Evolutionary conservation across 1,140 invertebrate genomes (phyloP).

Genomic region (Varroa destructor): DNA sequence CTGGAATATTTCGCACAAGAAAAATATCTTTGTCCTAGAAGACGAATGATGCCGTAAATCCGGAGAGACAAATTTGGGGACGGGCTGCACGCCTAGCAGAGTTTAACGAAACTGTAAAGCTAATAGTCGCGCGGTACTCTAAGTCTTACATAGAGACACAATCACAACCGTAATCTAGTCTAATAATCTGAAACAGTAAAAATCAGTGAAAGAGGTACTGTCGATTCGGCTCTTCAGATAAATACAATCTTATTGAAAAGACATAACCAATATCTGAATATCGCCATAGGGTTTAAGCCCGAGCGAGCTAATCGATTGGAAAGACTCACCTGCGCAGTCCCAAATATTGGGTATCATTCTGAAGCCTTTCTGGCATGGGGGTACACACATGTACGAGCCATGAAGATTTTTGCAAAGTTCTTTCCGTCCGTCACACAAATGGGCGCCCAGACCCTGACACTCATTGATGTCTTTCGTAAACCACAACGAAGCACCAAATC

Average conservation of each 20-base stretch:
- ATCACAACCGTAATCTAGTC: too few species aligned
- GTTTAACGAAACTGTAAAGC: too few species aligned
- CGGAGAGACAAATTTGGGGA: not conserved
- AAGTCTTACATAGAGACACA: too few species aligned
- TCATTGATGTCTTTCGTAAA: not conserved
- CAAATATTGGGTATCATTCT: not conserved
- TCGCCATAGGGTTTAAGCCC: not conserved
- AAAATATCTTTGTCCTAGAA: not conserved
- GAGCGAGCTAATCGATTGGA: not conserved
- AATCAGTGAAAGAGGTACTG: too few species aligned
- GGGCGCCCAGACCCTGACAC: not conserved
- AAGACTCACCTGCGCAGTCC: conserved; percentile 10
- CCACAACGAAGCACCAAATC: too few species aligned
- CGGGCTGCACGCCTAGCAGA: not conserved
- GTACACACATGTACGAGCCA: conserved; percentile 17
- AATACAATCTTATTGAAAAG: too few species aligned
- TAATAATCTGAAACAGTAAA: too few species aligned
- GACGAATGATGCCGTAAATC: too few species aligned
- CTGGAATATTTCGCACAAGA: not conserved
- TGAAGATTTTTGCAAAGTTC: conserved; percentile 1
- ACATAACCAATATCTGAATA: too few species aligned
- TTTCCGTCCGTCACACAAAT: not conserved
- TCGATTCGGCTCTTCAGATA: too few species aligned
- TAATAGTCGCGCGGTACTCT: too few species aligned
- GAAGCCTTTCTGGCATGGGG: conserved; percentile 11